Evolutionary conservation across 2,888 invertebrate genomes (phyloP).

Genomic region (Antheraea assamensis): DNA sequence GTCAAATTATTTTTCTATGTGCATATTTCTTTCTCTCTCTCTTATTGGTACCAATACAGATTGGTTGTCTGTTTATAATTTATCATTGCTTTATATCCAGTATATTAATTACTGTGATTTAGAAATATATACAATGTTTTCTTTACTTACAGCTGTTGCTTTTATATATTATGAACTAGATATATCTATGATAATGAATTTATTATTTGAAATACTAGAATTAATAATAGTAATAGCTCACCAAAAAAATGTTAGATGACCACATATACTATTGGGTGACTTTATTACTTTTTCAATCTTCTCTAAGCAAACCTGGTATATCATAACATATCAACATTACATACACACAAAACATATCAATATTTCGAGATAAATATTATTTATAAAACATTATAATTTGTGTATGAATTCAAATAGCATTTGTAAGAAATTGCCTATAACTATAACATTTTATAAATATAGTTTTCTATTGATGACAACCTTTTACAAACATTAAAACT

Average conservation of each 20-base stretch:
- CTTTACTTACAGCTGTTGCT: neutral
- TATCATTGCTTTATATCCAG: neutral
- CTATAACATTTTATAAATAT: too few species aligned
- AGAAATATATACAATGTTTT: neutral
- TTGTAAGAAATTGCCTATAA: too few species aligned
- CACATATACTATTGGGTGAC: neutral
- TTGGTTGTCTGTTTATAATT: neutral
- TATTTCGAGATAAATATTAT: too few species aligned
- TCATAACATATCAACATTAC: neutral
- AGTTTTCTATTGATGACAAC: too few species aligned
- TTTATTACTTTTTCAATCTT: neutral
- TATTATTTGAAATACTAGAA: neutral
- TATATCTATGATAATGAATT: neutral
- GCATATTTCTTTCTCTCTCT: neutral
- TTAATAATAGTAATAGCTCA: neutral
- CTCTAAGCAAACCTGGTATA: neutral
- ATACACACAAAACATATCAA: neutral
- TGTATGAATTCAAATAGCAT: too few species aligned
- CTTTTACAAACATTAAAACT: too few species aligned
- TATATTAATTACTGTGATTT: neutral
- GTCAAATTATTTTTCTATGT: neutral
- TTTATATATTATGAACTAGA: neutral
- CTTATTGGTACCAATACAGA: neutral
- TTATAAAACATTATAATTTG: too few species aligned
- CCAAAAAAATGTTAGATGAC: neutral